Evolutionary conservation across 2,113 vertebrate species (phyloP), one percentile per base, ranked within the genome.

Genomic region (Megaleporinus macrocephalus): DNA sequence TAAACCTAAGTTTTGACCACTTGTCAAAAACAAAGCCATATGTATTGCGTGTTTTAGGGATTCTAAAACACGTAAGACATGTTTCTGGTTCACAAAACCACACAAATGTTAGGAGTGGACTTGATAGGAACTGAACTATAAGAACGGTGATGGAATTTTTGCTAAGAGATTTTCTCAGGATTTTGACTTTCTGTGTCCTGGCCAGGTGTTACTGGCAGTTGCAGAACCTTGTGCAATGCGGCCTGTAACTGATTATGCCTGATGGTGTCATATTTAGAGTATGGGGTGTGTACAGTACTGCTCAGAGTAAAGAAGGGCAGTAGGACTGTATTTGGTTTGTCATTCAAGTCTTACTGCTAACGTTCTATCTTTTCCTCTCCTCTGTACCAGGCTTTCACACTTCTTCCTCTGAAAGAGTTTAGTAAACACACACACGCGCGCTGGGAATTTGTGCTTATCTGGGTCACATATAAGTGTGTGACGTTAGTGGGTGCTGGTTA

Each of bases 121-220:
- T 44, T 44, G 41, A 1, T 44, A 44, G 33, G 33, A 44, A 44
- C 41, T 44, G 41, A 44, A 44, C 5, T 44, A 5, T 44, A 9
- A 9, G 11, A 44, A 44, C 10, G 1, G 9, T 44, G 41, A n/a
- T 44, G 11, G 41, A 9, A 44, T 44, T 44, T 44, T 4, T 1
- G 41, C 4, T 44, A 44, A 11, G 41, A 44, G 5, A 44, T 44
- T 44, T 44, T 1, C 41, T 1, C 10, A 44, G 11, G 41, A 4
- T 44, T 44, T 44, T 44, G 33, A 13, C 47, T 49, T 49, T 49
- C 47, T 49, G 51, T 53, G 51, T 5, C 51, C 51, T 76, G 66
- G 59, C 73, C 81, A 77, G 81, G 74, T 82, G 81, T 82, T 82
- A 26, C n/a, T 27, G 13, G 30, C 65, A 41, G 51, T 79, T 51